These are phyloP conservation scores for Orycteropus afer DNA, from an alignment of 2,113 vertebrate species.

Conservation along the genomic window DNA sequence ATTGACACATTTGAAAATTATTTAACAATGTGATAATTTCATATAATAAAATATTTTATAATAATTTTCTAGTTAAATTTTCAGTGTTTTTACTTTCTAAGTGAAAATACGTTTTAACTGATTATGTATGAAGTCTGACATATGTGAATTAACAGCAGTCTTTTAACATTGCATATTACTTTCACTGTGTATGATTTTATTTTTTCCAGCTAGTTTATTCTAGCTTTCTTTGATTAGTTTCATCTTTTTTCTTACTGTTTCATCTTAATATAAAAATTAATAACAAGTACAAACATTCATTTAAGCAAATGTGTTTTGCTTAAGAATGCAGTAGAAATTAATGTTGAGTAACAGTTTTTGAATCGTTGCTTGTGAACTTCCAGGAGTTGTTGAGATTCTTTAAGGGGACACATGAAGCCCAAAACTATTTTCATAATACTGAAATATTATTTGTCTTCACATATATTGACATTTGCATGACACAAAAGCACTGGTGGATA, in stretches of 20 bases:
- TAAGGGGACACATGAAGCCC: not conserved
- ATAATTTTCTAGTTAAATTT: slow-evolving; percentile 44
- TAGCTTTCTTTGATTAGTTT: slow-evolving; percentile 18
- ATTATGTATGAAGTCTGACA: not conserved
- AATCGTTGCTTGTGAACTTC: not conserved
- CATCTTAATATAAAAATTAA: not conserved
- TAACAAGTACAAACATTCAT: not conserved
- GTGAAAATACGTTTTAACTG: slow-evolving; percentile 42
- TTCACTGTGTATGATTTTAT: slow-evolving; percentile 21
- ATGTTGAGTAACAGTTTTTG: not conserved
- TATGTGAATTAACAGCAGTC: slow-evolving; percentile 39
- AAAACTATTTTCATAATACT: slow-evolving; percentile 10
- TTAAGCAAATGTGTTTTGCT: not conserved
- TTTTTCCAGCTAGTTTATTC: slow-evolving; percentile 1
- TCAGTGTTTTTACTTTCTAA: not conserved
- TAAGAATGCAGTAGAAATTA: not conserved
- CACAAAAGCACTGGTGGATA: not conserved
- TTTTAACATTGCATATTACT: not conserved
- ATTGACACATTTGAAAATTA: slow-evolving; percentile 15
- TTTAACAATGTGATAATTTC: slow-evolving; percentile 16
- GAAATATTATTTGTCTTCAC: not conserved
- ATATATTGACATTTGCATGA: not conserved
- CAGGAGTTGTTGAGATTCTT: not conserved
- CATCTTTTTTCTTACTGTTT: not conserved
- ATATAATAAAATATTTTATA: not conserved